Evolutionary conservation across 2,888 invertebrate species (phyloP), one percentile per base, ranked within the genome.

Genomic region (Cremastinae sp.): DNA sequence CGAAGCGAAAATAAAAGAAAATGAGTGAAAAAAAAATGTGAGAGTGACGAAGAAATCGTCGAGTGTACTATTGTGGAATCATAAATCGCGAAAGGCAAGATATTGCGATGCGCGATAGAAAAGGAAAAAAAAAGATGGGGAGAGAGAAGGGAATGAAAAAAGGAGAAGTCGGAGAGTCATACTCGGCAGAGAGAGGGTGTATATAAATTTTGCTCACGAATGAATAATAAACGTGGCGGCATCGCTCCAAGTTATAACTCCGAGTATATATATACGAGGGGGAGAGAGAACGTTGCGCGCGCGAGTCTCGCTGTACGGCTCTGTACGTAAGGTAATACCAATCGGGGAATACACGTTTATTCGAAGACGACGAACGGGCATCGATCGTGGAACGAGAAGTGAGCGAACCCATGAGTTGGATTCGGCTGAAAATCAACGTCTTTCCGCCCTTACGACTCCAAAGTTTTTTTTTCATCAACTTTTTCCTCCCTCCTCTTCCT

Each of bases 171-270:
- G 41, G 47, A 62, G 47, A 51, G 41, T 34, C 38, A 49, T 45
- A 58, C 36, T 79, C 79, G 75, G 28, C 28, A 28, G 76, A 61
- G 74, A 74, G 65, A 83, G 82, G 80, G 76, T 81, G 81, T 80
- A 78, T 84, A 84, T 82, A 83, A 82, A 84, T 82, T 83, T 83
- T 83, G 80, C 81, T 82, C 77, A 81, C 81, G 81, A 80, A 84
- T 85, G 85, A 85, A 85, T 84, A 85, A 84, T 84, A 85, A 84
- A 85, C 74, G 65, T 83, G 81, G 80, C 79, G 78, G 80, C 64
- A 78, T 73, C 66, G 74, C 38, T 47, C 53, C 43, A 68, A 74
- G 49, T 70, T 74, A 56, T 66, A 70, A 70, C 65, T 74, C 54
- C 16, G 8, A 10, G 54, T 73, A n/a, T n/a, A n/a, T n/a, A n/a